Conservation (phyloP, 2,797 vertebrate genomes). For the Coregonus suidteri region DNA sequence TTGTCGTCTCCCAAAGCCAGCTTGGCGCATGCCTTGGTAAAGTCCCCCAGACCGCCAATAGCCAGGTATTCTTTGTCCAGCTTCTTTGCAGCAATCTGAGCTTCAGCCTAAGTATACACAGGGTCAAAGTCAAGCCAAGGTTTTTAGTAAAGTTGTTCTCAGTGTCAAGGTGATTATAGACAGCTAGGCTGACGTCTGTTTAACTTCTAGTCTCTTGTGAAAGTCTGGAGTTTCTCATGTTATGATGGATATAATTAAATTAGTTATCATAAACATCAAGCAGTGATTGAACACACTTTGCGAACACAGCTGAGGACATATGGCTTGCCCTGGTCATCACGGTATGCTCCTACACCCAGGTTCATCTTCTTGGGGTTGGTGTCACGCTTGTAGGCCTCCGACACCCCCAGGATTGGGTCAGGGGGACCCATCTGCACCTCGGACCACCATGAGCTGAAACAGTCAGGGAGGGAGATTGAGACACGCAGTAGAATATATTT, state of each 20-base stretch:
- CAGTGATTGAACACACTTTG: slow-evolving; percentile 77
- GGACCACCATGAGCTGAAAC: slow-evolving; percentile 93
- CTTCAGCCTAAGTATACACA: slow-evolving; percentile 83
- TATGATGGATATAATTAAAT: neutral
- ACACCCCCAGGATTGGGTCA: slow-evolving; percentile 95
- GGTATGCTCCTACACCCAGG: slow-evolving; percentile 95
- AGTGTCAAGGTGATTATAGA: neutral
- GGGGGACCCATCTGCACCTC: slow-evolving; percentile 97
- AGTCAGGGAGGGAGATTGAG: neutral
- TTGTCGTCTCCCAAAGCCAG: slow-evolving; percentile 87
- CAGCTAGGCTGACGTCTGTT: neutral
- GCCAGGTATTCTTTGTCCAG: slow-evolving; percentile 96
- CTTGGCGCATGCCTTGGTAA: slow-evolving; percentile 86
- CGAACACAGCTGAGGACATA: slow-evolving; percentile 91
- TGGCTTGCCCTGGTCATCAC: slow-evolving; percentile 93
- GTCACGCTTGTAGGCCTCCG: slow-evolving; percentile 93
- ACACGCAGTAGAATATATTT: neutral
- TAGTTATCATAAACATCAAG: neutral
- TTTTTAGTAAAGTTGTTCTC: neutral
- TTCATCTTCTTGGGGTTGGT: slow-evolving; percentile 98
- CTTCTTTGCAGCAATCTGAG: slow-evolving; percentile 86
- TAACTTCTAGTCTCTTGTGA: neutral
- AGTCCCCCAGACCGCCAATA: slow-evolving; percentile 89
- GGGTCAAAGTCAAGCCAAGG: slow-evolving; percentile 7
- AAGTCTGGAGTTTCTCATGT: neutral